These are phyloP conservation scores for Eubasilissa splendida DNA, from an alignment of 2,888 invertebrate genomes.

Conservation along the genomic window DNA sequence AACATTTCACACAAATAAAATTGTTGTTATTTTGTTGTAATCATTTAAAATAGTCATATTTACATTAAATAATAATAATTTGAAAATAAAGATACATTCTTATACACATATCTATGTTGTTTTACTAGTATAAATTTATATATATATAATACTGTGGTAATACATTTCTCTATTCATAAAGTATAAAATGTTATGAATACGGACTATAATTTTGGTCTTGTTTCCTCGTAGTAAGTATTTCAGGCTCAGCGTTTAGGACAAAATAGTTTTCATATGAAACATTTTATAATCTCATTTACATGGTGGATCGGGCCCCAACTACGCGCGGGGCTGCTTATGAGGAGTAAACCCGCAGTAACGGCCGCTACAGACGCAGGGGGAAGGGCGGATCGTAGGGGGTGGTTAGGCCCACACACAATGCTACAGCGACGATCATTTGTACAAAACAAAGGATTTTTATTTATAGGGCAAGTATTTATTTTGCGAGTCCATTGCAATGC, in stretches of 20 bases:
- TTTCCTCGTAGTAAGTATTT: not conserved
- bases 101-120: too few species aligned
- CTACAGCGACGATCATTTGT: constrained; percentile 14
- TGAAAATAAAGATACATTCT: too few species aligned
- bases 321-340: constrained; percentile 35
- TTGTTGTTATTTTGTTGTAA: too few species aligned
- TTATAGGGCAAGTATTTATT: not conserved
- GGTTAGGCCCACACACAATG: constrained; percentile 9
- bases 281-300: constrained; percentile 49
- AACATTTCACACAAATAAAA: too few species aligned
- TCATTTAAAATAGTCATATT: too few species aligned
- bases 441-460: constrained; percentile 19
- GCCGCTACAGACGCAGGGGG: constrained; percentile 3
- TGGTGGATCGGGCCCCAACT: constrained; percentile 29
- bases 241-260: not conserved
- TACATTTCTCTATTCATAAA: too few species aligned
- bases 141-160: too few species aligned
- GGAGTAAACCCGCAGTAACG: constrained; percentile 35
- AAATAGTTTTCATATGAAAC: constrained; percentile 37
- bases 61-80: too few species aligned
- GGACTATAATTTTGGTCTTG: not conserved
- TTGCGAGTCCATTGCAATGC: too few species aligned
- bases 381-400: not conserved
- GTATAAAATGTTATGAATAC: too few species aligned
- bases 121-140: too few species aligned